Conservation (phyloP, 1,140 invertebrate species). For the Macrocentrus cingulum region DNA sequence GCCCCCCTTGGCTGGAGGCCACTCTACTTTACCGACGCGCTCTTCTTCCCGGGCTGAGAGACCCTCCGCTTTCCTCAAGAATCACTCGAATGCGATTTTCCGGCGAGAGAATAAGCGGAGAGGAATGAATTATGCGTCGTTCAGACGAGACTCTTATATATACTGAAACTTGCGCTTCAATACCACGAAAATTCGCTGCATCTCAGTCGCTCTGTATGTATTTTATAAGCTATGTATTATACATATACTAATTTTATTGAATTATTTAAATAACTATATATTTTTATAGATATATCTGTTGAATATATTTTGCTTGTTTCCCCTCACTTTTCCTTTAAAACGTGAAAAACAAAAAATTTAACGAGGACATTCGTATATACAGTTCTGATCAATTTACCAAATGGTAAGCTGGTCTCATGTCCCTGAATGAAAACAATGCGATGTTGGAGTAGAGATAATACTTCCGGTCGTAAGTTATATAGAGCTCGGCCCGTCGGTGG, state of each 20-base stretch:
- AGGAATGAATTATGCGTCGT: conserved; percentile 33
- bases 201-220: too few species aligned
- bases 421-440: conserved; percentile 35
- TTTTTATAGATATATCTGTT: too few species aligned
- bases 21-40: too few species aligned
- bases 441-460: conserved; percentile 34
- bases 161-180: conserved; percentile 12
- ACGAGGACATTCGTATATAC: conserved; percentile 18
- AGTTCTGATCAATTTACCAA: conserved; percentile 19
- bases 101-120: conserved; percentile 32
- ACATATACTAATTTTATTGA: too few species aligned
- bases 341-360: not conserved
- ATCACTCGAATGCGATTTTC: conserved; percentile 50
- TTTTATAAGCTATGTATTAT: too few species aligned
- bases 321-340: too few species aligned
- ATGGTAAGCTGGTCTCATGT: conserved; percentile 12
- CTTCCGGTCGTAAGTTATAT: conserved; percentile 39
- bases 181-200: too few species aligned
- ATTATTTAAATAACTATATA: too few species aligned
- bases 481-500: conserved; percentile 11
- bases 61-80: conserved; percentile 33
- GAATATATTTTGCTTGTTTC: too few species aligned
- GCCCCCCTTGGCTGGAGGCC: too few species aligned
- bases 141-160: conserved; percentile 26
- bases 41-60: too few species aligned